Percentiles rank a stretch among this genome's conserved stretches.
phyloP scores from a whole-genome alignment of 2,797 vertebrate species.

The Adelosebastes latens region DNA sequence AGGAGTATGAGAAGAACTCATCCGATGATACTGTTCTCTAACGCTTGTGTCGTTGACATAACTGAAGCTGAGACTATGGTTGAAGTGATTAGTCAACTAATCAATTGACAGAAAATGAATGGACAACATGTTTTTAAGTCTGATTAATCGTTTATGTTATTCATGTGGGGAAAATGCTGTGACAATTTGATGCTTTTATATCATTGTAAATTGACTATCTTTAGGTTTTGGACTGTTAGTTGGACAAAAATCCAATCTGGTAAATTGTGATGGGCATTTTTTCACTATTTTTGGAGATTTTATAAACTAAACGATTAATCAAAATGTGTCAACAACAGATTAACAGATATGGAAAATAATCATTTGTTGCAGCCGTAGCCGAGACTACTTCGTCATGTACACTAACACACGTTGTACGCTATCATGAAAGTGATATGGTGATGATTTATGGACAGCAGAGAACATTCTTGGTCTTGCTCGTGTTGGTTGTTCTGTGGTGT shows the following conservation, averaged over 20 bases:
- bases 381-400: not conserved
- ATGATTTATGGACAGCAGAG: not conserved
- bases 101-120: not conserved
- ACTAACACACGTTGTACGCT: not conserved
- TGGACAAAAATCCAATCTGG: too few relatives aligned
- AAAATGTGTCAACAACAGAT: not conserved
- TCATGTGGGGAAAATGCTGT: not conserved
- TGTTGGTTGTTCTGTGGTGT: conserved; percentile 11
- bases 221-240: too few relatives aligned
- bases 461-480: not conserved
- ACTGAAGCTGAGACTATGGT: not conserved
- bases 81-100: conserved; percentile 3
- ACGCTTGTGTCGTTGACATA: not conserved
- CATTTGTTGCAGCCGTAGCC: not conserved
- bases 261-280: not conserved
- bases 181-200: not conserved
- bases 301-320: not conserved
- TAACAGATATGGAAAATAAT: not conserved
- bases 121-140: not conserved
- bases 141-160: not conserved
- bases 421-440: not conserved
- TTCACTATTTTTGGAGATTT: not conserved
- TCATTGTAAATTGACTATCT: too few relatives aligned
- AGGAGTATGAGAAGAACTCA: not conserved
- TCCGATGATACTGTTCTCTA: conserved; percentile 5